Conservation (phyloP, 2,113 vertebrate species). For the Halcyon senegalensis region DNA sequence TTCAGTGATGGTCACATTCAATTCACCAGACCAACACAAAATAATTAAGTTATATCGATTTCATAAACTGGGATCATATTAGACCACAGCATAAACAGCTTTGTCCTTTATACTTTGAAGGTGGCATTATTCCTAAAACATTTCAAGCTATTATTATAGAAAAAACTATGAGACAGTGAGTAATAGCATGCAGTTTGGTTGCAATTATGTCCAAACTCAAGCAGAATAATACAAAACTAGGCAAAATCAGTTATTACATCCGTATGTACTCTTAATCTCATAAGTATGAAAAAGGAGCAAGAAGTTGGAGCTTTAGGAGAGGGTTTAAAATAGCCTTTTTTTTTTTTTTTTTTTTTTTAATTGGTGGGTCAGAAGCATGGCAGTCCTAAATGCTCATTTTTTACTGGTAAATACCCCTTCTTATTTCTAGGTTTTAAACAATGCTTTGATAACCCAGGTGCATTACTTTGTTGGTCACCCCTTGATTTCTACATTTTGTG, state of each 20-base stretch:
- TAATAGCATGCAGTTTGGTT: not conserved
- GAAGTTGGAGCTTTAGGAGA: not conserved
- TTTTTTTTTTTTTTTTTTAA: not conserved
- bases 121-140: not conserved
- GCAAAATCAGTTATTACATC: not conserved
- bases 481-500: not conserved
- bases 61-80: not conserved
- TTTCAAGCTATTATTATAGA: not conserved
- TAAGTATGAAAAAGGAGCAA: not conserved
- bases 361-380: not conserved
- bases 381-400: not conserved
- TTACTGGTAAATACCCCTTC: not conserved
- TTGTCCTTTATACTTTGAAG: not conserved
- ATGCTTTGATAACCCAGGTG: not conserved
- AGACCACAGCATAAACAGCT: not conserved
- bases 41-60: not conserved
- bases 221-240: not conserved
- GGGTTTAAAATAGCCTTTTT: not conserved
- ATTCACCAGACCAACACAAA: not conserved
- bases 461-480: not conserved
- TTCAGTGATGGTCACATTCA: not conserved
- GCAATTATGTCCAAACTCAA: not conserved
- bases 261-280: not conserved
- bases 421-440: not conserved
- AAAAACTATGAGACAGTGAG: not conserved